Evolutionary conservation across 2,888 invertebrate genomes (phyloP), one percentile per base, ranked within the genome.

Genomic region (Embidobia sp.): DNA sequence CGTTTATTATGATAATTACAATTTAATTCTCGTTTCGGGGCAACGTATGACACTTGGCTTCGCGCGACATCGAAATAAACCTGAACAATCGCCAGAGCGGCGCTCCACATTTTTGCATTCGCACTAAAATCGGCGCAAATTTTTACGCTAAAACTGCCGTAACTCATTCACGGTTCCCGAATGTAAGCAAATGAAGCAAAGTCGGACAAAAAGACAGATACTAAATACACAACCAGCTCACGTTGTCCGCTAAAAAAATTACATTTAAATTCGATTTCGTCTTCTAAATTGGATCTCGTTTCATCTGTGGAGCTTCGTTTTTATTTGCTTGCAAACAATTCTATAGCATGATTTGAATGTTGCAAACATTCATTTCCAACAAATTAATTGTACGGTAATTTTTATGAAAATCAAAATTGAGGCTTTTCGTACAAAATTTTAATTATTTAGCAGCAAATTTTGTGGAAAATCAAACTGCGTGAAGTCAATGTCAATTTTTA

Each of bases 1-100:
- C 48, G 48, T 57, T 69, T 57, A 49, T 57, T 69, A 69, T 69
- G 42, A 69, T 69, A 67, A 57, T 67, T 48, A 67, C 67, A 48
- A 48, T 67, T 67, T 37, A 35, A 29, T 37, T 48, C 10, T 7
- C 48, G 26, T 48, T 33, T 29, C 37, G n/a, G 6, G 3, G 7
- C 8, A 40, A 22, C 16, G 48, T 16, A 31, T 46, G 48, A 40
- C 48, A 48, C 48, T 57, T 37, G 7, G 31, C 13, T 29, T 19
- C 4, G 15, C 3, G 27, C 11, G 19, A 31, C 33, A 48, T n/a
- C n/a, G n/a, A n/a, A n/a, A n/a, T n/a, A n/a, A 13, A 16, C 29
- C 19, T 6, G 33, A 66, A 55, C 40, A 40, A 51, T 40, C 8
- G 35, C 15, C n/a, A n/a, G n/a, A n/a, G 22, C 22, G 22, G 10